Evolutionary conservation across 2,113 vertebrate genomes (phyloP).

Genomic region (Thunnus maccoyii): DNA sequence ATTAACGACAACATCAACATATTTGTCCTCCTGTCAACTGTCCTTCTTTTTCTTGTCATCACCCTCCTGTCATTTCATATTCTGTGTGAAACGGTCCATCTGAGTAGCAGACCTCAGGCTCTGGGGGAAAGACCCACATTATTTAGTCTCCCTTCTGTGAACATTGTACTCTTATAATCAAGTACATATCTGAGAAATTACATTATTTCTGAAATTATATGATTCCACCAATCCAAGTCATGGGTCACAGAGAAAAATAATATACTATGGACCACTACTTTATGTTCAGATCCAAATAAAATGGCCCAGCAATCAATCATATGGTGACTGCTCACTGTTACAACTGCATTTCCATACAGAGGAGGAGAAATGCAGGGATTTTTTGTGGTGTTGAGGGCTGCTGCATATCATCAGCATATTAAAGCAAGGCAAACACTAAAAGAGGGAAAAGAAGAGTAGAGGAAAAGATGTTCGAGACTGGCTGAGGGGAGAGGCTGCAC

Average conservation of each 20-base stretch:
- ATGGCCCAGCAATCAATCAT: constrained; percentile 44
- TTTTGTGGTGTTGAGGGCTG: constrained; percentile 32
- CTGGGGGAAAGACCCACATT: constrained; percentile 9
- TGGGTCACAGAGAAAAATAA: constrained; percentile 34
- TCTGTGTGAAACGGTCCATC: constrained; percentile 25
- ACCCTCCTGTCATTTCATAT: constrained; percentile 4
- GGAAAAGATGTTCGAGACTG: constrained; percentile 38
- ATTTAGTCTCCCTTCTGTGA: constrained; percentile 7
- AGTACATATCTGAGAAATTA: constrained; percentile 31
- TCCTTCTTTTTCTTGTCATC: background rate
- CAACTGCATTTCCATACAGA: background rate
- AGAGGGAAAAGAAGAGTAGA: constrained; percentile 11
- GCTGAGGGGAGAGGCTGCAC: constrained; percentile 51
- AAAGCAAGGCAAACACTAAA: constrained; percentile 9
- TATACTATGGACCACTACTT: constrained; percentile 22
- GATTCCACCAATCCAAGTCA: constrained; percentile 25
- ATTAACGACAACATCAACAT: background rate
- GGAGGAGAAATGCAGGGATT: background rate
- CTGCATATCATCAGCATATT: constrained; percentile 48
- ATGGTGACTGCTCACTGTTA: constrained; percentile 1
- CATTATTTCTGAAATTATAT: constrained; percentile 41
- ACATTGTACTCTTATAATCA: constrained; percentile 43
- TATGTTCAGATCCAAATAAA: constrained; percentile 39
- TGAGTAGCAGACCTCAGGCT: constrained; percentile 9
- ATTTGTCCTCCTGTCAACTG: background rate